Base-by-base conservation (phyloP, 2,888 invertebrate species). In the Pterobdella sp. region DNA sequence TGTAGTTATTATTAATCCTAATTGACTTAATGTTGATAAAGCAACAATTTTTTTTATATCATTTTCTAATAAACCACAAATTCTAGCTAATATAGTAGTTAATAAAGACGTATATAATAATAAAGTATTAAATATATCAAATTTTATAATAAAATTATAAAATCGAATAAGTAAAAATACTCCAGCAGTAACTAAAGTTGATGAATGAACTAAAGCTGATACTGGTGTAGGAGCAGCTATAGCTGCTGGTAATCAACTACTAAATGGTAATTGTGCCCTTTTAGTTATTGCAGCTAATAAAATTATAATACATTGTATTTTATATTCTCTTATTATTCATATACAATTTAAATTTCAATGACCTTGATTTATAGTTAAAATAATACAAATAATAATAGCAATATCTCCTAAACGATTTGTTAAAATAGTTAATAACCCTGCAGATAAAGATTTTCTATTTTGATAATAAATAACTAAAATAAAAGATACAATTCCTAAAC, bases 181-280 rank as follows among this genome's bases (percentile, higher is more conserved):
- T 0, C 90, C 90, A 0, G 90, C 90, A 18, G 90, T 90, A 0
- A 91, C 90, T 82, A 91, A 86, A 76, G 90, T 90, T 2, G 90
- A 90, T 76, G 90, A 90, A 87, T 90, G 90, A 77, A 89, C 90
- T 84, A 90, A 86, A 75, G 89, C 87, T n/a, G 89, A 89, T 73
- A 90, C 88, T 14, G 90, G 90, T 0, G 90, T 90, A 49, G 90
- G 90, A 65, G 90, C 90, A 0, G 89, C 89, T 83, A 90, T 90
- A 64, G 90, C 90, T 0, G 88, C 88, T 0, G 90, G 90, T 68
- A 90, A 83, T 79, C 90, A 91, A 66, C 89, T 87, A 76, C 89
- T 89, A 88, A 91, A 91, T 67, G 90, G 90, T 86, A 90, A 88
- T 84, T 91, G 90, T 81, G 90, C 90, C 78, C 90, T 90, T 84